Conservation (phyloP, 2,888 invertebrate genomes). For the Polietes domitor region DNA sequence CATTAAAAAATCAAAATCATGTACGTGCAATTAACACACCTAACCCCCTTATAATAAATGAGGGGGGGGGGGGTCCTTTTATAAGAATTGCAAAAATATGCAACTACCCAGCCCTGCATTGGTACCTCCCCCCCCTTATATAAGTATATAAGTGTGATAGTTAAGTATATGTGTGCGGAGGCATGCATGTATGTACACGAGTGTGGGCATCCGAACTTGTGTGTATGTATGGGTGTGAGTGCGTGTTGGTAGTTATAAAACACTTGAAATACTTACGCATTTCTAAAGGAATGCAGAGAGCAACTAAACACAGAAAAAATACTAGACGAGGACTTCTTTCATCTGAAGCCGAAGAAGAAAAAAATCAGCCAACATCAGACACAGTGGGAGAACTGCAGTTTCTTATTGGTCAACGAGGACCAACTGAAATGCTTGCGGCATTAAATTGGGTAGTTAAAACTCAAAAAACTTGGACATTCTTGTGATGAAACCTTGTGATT, state of each 20-base stretch:
- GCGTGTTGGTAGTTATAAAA: conserved; percentile 38
- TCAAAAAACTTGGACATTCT: no score
- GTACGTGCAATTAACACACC: background rate
- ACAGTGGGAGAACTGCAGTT: no score
- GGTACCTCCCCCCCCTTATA: no score
- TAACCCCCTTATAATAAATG: background rate
- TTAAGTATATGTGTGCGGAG: background rate
- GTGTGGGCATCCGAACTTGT: conserved; percentile 24
- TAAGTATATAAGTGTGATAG: no score
- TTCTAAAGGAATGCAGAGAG: conserved; percentile 55
- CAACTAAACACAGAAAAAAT: background rate
- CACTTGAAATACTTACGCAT: conserved; percentile 62
- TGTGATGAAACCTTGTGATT: no score
- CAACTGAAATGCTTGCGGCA: no score
- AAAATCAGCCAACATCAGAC: background rate
- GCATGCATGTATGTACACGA: background rate
- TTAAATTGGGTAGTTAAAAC: no score
- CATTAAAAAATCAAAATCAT: background rate
- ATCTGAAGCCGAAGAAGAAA: background rate
- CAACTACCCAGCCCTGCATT: no score
- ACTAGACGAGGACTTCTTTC: background rate
- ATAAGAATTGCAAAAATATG: no score
- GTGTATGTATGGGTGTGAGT: conserved; percentile 3
- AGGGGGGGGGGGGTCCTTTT: background rate
- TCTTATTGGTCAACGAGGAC: no score